These are phyloP conservation scores for Microcaecilia unicolor DNA, from an alignment of 2,797 vertebrate species.

Conservation along the genomic window DNA sequence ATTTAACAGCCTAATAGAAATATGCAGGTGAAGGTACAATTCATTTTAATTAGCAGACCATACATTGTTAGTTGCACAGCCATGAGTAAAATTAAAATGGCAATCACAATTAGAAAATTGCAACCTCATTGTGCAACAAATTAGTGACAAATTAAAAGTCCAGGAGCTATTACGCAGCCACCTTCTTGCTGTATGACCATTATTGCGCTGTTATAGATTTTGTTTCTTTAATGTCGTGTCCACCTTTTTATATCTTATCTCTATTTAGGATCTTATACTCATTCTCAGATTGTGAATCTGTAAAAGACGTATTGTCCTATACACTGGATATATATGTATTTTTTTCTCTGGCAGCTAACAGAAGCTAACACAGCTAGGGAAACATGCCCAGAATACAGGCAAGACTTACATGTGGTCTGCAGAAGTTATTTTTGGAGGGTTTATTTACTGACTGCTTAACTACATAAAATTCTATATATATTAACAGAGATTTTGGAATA, in stretches of 20 bases:
- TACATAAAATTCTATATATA: too few relatives aligned
- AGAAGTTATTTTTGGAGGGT: too few relatives aligned
- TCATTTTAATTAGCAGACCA: slow-evolving; percentile 87
- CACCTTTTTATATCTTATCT: slow-evolving; percentile 25
- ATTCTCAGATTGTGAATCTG: slow-evolving; percentile 8
- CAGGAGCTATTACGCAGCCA: slow-evolving; percentile 40
- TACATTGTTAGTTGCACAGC: slow-evolving; percentile 77
- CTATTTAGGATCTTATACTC: slow-evolving; percentile 20
- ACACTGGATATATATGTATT: background rate
- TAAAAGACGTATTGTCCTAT: background rate
- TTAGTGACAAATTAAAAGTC: slow-evolving; percentile 76
- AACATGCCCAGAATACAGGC: too few relatives aligned
- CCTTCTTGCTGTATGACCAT: slow-evolving; percentile 35
- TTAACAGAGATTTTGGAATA: too few relatives aligned
- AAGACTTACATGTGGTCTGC: too few relatives aligned
- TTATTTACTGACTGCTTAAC: too few relatives aligned
- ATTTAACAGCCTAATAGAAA: slow-evolving; percentile 64
- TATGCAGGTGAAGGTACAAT: slow-evolving; percentile 80
- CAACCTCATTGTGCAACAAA: slow-evolving; percentile 88
- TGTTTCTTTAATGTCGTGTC: slow-evolving; percentile 26
- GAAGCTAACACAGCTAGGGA: too few relatives aligned
- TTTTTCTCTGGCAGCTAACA: too few relatives aligned
- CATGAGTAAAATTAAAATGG: slow-evolving; percentile 96
- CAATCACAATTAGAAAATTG: slow-evolving; percentile 94
- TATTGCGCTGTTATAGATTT: slow-evolving; percentile 31